Evolutionary conservation across 2,888 invertebrate genomes (phyloP).

Genomic region (Yponomeuta sedellus): DNA sequence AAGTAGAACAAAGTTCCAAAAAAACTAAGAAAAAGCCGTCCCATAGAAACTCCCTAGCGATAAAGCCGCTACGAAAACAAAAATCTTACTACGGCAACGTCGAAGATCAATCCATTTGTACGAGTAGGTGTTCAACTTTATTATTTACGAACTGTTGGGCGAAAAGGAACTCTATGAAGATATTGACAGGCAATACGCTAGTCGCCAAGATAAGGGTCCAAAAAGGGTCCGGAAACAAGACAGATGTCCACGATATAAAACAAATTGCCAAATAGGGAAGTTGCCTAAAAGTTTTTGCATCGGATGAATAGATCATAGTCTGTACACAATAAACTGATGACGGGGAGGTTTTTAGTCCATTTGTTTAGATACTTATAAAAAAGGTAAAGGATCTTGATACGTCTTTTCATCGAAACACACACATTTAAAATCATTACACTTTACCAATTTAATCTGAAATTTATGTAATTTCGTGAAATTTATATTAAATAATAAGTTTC

Average conservation of each 20-base stretch:
- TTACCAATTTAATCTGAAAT: too few species aligned
- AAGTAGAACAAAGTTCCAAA: too few species aligned
- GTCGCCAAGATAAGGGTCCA: conserved; percentile 48
- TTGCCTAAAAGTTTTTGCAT: conserved; percentile 17
- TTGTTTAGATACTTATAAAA: too few species aligned
- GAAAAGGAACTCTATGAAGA: background rate
- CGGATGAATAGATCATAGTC: conserved; percentile 8
- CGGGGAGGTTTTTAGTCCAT: too few species aligned
- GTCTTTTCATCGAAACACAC: too few species aligned
- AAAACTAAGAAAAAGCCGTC: too few species aligned
- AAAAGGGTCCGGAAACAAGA: conserved; percentile 55
- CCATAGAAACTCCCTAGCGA: too few species aligned
- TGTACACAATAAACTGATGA: too few species aligned
- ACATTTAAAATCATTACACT: too few species aligned
- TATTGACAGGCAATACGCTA: conserved; percentile 55
- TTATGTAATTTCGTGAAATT: too few species aligned
- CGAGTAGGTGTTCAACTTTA: background rate
- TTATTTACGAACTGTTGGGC: conserved; percentile 11
- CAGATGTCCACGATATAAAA: conserved; percentile 59
- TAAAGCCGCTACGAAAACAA: background rate
- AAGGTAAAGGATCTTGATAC: too few species aligned
- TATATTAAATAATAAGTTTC: too few species aligned
- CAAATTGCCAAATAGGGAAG: conserved; percentile 37
- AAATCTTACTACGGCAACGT: background rate
- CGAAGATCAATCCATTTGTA: conserved; percentile 1